Base-by-base conservation (phyloP, 2,888 invertebrate species). In the Amphipyra tragopoginis region DNA sequence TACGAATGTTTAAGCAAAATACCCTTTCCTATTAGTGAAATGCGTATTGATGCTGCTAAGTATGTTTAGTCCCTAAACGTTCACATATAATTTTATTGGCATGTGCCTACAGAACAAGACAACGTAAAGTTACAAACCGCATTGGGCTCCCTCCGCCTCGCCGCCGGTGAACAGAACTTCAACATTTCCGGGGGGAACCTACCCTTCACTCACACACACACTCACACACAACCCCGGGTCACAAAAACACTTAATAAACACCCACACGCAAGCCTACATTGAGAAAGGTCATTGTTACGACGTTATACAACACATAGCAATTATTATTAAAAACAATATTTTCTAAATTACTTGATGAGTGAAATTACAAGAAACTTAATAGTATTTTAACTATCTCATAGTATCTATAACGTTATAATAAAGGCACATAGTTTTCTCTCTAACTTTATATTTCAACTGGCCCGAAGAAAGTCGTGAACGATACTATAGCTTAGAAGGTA, bases 141-240 rank as follows among this genome's bases (percentile, higher is more conserved):
- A 90, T 88, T 95, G 79, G 93, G 87, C 77, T 93, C 93, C 81
- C 95, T 93, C 80, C 95, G 93, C 84, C 93, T 92, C 71, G 95
- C 92, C 79, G 94, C 94, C 81, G 96, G 95, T 79, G 95, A 96
- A 82, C 96, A 96, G 85, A 96, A 96, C 94, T 96, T 96, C 89
- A 96, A 90, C 96, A 96, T 96, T 86, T 88, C 86, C 89, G 79
- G 80, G 73, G 21, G 75, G 72, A 80, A 72, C 83, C 80, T 65
- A 62, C 79, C 75, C 81, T 64, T 81, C 70, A 72, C 82, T 64
- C 72, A 61, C 65, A 64, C 73, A 72, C 68, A 70, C 82, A 64
- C 72, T 58, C 65, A 66, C 73, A 74, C 68, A 70, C 71, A 77
- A 8, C 75, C 70, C 14, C 5, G n/a, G 33, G n/a, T 75, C 67